phyloP scores from a whole-genome alignment of 2,113 vertebrate genomes.

The Tyto alba region DNA sequence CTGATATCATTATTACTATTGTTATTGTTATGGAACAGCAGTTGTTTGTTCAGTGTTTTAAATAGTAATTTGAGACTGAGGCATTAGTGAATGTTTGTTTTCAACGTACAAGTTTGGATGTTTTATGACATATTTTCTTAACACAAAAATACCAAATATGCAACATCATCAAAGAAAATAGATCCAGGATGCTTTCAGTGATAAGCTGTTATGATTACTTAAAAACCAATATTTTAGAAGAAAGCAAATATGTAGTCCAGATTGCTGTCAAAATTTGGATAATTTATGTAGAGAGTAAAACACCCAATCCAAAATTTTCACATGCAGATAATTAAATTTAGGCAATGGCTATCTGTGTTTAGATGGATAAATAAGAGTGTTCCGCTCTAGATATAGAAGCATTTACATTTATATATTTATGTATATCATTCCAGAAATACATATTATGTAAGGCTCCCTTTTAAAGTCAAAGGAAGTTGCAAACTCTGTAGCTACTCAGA shows the following conservation, averaged over 20 bases:
- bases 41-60: conserved; percentile 28
- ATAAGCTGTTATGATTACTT: conserved; percentile 39
- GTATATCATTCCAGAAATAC: background rate
- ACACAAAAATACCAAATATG: background rate
- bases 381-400: background rate
- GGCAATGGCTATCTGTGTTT: background rate
- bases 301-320: background rate
- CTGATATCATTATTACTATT: background rate
- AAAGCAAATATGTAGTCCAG: conserved; percentile 34
- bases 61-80: background rate
- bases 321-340: conserved; percentile 1
- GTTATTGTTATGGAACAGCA: background rate
- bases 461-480: background rate
- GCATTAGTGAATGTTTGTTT: conserved; percentile 12
- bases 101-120: background rate
- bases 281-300: conserved; percentile 22
- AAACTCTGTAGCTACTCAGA: background rate
- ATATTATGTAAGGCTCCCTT: background rate
- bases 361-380: background rate
- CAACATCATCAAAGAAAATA: conserved; percentile 19
- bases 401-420: background rate
- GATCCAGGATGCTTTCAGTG: conserved; percentile 28
- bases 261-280: conserved; percentile 50
- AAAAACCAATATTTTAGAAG: conserved; percentile 29
- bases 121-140: conserved; percentile 44